Conservation (phyloP, 2,113 vertebrate species). For the Stigmatopora argus region DNA sequence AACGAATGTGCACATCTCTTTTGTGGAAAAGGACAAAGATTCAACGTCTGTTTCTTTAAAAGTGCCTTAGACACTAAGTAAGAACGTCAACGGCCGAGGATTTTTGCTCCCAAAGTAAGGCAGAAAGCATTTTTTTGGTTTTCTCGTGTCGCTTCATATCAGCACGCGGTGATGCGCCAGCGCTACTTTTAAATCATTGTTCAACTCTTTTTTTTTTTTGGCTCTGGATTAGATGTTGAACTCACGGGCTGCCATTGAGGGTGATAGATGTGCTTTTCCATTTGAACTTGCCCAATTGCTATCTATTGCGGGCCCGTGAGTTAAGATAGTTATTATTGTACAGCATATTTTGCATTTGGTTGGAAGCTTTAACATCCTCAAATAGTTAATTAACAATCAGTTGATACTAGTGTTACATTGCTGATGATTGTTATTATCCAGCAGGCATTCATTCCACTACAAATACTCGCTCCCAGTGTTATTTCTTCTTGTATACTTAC, state of each 20-base stretch:
- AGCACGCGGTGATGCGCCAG: conserved; percentile 46
- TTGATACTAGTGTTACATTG: conserved; percentile 48
- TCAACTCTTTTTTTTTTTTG: conserved; percentile 33
- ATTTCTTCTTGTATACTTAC: conserved; percentile 89
- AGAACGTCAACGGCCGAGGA: conserved; percentile 69
- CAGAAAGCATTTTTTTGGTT: conserved; percentile 39
- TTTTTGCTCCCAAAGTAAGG: conserved; percentile 8
- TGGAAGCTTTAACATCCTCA: conserved; percentile 89
- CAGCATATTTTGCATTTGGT: conserved; percentile 72
- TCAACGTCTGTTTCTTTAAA: conserved; percentile 78
- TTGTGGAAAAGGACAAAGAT: conserved; percentile 23
- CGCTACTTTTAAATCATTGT: neutral
- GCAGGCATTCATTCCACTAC: conserved; percentile 79
- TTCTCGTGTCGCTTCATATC: conserved; percentile 75
- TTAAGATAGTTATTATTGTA: conserved; percentile 16
- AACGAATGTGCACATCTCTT: conserved; percentile 14
- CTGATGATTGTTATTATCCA: conserved; percentile 56
- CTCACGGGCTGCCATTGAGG: too few relatives aligned
- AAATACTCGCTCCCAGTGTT: conserved; percentile 70
- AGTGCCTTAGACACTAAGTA: conserved; percentile 97
- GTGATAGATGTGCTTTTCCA: too few relatives aligned
- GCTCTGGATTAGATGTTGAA: conserved; percentile 65
- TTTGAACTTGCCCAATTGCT: too few relatives aligned
- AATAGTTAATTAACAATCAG: conserved; percentile 52
- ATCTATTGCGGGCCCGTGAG: too few relatives aligned